Evolutionary conservation across 2,888 invertebrate genomes (phyloP).

Genomic region (Teleiodes luculella): DNA sequence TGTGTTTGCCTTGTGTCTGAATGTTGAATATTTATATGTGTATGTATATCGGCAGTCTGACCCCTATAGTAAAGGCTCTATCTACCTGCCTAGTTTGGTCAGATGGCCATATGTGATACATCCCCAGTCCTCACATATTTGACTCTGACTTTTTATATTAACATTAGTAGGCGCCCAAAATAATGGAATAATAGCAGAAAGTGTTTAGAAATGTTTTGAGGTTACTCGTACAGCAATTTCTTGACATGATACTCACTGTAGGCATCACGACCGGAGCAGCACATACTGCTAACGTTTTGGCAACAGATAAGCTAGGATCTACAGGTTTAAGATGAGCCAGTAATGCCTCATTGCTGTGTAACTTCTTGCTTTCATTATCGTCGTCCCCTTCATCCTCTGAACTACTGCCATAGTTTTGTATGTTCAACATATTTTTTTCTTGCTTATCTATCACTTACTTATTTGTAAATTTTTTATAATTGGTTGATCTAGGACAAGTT

Average conservation of each 20-base stretch:
- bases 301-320: conserved; percentile 78
- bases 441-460: no score
- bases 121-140: no score
- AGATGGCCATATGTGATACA: no score
- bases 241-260: conserved; percentile 72
- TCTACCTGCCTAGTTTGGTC: no score
- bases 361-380: conserved; percentile 50
- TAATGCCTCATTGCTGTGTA: conserved; percentile 59
- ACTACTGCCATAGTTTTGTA: conserved; percentile 86
- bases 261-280: conserved; percentile 92
- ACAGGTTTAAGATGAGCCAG: conserved; percentile 78
- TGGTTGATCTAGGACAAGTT: no score
- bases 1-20: no score
- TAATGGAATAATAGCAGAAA: not conserved
- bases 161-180: not conserved
- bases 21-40: no score
- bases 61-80: no score
- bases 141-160: not conserved
- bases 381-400: conserved; percentile 83
- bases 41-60: no score
- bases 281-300: conserved; percentile 83
- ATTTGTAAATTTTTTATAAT: no score
- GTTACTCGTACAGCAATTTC: conserved; percentile 5
- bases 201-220: not conserved
- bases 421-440: conserved; percentile 79